Evolutionary conservation across 53 echinoderm and acorn worm species (phyloP), one percentile per base, ranked within the genome.

Genomic region (Henricia sp.): DNA sequence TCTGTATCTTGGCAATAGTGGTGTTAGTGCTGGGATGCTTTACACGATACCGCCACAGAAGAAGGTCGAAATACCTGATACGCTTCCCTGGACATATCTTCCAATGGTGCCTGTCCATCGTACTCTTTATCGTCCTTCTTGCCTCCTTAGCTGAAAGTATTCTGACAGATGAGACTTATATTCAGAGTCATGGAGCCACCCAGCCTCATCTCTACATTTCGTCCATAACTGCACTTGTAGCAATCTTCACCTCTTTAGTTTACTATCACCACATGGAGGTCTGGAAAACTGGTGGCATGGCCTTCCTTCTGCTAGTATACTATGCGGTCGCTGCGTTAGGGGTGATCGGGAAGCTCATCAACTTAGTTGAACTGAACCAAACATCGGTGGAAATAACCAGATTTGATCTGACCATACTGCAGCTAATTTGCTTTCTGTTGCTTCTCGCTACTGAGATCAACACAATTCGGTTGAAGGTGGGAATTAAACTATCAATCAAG

Each of bases 131-230:
- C 53, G 40, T 87, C 0, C 63, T 88, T 44, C 35, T 83, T 9
- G 54, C 88, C 6, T 52, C 25, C 36, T 37, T 95, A 3, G 84
- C 67, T 26, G 95, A 95, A 37, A 93, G 95, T 1, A 41, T 95
- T 0, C 56, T 95, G 20, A 67, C 95, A 5, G 95, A 93, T 32
- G 64, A 41, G 20, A 69, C 62, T 13, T 91, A 77, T 39, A n/a
- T 4, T 0, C 33, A 33, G 23, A 3, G 14, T 21, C 44, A 43
- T 20, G 83, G 74, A 16, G 70, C 77, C 8, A 86, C 93, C 35
- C 95, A 91, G 80, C 93, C 91, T 1, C 91, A 93, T 68, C 88
- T 97, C 43, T 97, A 97, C 77, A 13, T 90, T 24, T 84, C 92
- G 6, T 38, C 87, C 0, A 64, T 67, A 16, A 24, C 32, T 14